Evolutionary conservation across 2,113 vertebrate species (phyloP).

Genomic region (Lamprologus lemairii): DNA sequence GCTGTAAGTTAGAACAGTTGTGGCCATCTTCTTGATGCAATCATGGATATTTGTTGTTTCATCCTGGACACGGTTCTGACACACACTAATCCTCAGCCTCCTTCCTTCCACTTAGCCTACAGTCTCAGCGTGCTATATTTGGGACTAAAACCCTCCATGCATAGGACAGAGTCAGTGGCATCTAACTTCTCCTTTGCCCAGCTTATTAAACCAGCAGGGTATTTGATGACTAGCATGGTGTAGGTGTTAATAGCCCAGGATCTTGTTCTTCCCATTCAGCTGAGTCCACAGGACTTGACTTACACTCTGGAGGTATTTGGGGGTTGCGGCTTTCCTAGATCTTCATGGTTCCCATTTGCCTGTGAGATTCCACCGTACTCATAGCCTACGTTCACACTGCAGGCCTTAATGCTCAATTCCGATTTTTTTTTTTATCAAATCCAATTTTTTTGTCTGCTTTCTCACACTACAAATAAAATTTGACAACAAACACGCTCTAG

Average conservation of each 20-base stretch:
- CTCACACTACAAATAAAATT: background rate
- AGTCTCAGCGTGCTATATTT: background rate
- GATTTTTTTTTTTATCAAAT: background rate
- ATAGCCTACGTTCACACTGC: background rate
- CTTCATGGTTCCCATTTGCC: background rate
- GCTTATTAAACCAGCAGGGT: background rate
- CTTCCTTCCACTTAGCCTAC: background rate
- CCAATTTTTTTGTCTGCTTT: background rate
- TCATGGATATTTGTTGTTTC: background rate
- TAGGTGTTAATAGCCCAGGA: background rate
- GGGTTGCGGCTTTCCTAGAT: fast-evolving
- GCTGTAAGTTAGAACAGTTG: background rate
- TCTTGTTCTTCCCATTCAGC: background rate
- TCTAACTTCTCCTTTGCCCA: background rate
- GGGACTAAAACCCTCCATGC: background rate
- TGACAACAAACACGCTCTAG: background rate
- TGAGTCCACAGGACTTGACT: background rate
- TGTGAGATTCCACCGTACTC: background rate
- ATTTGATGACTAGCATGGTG: background rate
- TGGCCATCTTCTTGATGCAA: background rate
- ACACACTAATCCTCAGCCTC: background rate
- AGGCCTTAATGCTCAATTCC: background rate
- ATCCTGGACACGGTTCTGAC: fast-evolving
- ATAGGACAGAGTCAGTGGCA: background rate
- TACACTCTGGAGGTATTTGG: background rate